phyloP scores from a whole-genome alignment of 2,797 vertebrate species.

The Lophius americanus region DNA sequence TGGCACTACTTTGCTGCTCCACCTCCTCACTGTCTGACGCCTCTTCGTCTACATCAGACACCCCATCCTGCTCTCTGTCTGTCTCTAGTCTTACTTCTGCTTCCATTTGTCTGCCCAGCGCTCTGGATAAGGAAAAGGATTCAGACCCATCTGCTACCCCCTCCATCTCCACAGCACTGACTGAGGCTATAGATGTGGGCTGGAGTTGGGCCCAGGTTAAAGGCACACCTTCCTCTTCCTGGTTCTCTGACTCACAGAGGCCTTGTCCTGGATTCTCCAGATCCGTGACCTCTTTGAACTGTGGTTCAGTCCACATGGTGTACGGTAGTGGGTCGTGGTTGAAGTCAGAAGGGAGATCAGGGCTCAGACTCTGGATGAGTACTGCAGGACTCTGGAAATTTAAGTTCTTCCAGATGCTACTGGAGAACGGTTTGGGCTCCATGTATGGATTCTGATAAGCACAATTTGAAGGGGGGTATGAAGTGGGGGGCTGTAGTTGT shows the following conservation, averaged over 20 bases:
- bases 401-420: constrained; percentile 81
- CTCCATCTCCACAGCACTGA: constrained; percentile 58
- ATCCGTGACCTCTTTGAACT: constrained; percentile 79
- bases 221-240: constrained; percentile 59
- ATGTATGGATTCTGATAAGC: constrained; percentile 47
- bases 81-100: constrained; percentile 38
- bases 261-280: constrained; percentile 67
- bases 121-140: constrained; percentile 55
- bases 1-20: constrained; percentile 52
- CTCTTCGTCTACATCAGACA: constrained; percentile 67
- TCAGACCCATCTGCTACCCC: constrained; percentile 52
- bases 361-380: constrained; percentile 78
- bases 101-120: constrained; percentile 56
- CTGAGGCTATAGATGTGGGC: constrained; percentile 72
- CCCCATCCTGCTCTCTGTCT: constrained; percentile 41
- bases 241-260: constrained; percentile 54
- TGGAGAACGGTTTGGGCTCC: constrained; percentile 71
- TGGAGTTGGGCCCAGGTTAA: constrained; percentile 82
- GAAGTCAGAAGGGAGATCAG: constrained; percentile 75
- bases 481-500: constrained; percentile 42
- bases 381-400: constrained; percentile 78
- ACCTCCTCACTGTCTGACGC: constrained; percentile 58
- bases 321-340: constrained; percentile 76
- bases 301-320: constrained; percentile 81
- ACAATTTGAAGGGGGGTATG: constrained; percentile 49